A percentile compares a stretch with the other conserved stretches of the same genome.
phyloP scores from a whole-genome alignment of 2,797 vertebrate genomes.

The Calcarius lapponicus region DNA sequence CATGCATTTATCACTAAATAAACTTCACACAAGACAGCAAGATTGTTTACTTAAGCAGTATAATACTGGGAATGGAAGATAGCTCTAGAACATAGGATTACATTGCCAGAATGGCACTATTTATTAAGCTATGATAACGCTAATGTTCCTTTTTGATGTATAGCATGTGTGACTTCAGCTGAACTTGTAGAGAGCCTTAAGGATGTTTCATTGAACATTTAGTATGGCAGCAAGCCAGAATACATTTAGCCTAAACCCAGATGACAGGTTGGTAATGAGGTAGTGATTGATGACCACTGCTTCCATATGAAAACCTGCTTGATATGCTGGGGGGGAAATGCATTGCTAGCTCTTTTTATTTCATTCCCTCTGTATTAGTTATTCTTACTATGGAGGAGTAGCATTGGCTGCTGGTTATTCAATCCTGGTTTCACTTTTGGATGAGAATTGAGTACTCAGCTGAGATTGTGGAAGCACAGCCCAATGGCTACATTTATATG shows the following conservation, averaged over 20 bases:
- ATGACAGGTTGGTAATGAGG: slow-evolving; percentile 86
- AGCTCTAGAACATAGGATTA: slow-evolving; percentile 77
- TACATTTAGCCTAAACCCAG: slow-evolving; percentile 84
- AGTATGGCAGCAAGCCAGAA: slow-evolving; percentile 86
- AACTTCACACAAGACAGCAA: slow-evolving; percentile 79
- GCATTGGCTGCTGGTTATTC: slow-evolving; percentile 58
- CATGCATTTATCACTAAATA: slow-evolving; percentile 80
- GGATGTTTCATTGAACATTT: slow-evolving; percentile 89
- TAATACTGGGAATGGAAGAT: slow-evolving; percentile 74
- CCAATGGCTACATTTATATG: slow-evolving; percentile 54
- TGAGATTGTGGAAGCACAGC: slow-evolving; percentile 45
- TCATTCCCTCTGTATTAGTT: slow-evolving; percentile 74
- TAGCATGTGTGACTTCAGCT: slow-evolving; percentile 81
- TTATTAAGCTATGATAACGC: slow-evolving; percentile 84
- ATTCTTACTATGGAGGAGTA: slow-evolving; percentile 70
- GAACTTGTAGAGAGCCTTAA: slow-evolving; percentile 86
- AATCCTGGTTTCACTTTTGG: slow-evolving; percentile 59
- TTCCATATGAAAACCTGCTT: slow-evolving; percentile 84
- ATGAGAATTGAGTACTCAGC: slow-evolving; percentile 53
- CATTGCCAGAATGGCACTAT: slow-evolving; percentile 78
- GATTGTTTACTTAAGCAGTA: slow-evolving; percentile 77
- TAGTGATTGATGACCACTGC: slow-evolving; percentile 85
- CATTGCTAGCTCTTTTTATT: slow-evolving; percentile 79
- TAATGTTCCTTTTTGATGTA: slow-evolving; percentile 84
- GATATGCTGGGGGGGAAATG: slow-evolving; percentile 79